Evolutionary conservation across 2,113 vertebrate genomes (phyloP), one percentile per base, ranked within the genome.

Genomic region (Oreocharis arfaki): DNA sequence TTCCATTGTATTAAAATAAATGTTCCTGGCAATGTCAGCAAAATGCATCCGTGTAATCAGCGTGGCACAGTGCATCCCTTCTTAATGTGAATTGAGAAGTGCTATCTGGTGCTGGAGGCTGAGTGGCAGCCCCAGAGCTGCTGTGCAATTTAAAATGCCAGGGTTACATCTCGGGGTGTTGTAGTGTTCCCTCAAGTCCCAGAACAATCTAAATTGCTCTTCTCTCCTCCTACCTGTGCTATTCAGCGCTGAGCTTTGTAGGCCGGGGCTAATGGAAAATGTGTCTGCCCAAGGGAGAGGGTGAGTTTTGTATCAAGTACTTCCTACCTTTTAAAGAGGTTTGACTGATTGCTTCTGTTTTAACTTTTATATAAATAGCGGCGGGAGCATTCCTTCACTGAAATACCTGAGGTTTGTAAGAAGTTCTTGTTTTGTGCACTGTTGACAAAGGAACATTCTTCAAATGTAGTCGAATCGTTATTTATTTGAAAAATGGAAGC

Each of bases 11-110:
- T 68, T 77, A 67, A 88, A 93, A 91, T 76, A 77, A 90, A 35
- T 28, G 55, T 94, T 85, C 77, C 55, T 91, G 93, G 35, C 75
- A 26, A 4, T 37, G 64, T 94, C 85, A 95, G 85, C 82, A 89
- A 11, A 81, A 81, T 1, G 1, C 16, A 24, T 67, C 14, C 0
- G 2, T 64, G 27, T 59, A 75, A 90, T 90, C 82, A 27, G 67
- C 5, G 0, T 76, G 47, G 19, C 10, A 2, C 17, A 10, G 42
- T n/a, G 41, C 75, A 56, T 90, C 59, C 56, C 60, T 80, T 8
- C 59, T 37, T 56, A 17, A 49, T 63, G 24, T 28, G 63, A 74
- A 33, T 7, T 13, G 85, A 63, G 85, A 24, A 52, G 59, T 19
- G 0, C 23, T 57, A 0, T 16, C 27, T 85, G 41, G 23, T 61